Evolutionary conservation across 2,888 invertebrate genomes (phyloP).

Genomic region (Drosophila melanosoma): DNA sequence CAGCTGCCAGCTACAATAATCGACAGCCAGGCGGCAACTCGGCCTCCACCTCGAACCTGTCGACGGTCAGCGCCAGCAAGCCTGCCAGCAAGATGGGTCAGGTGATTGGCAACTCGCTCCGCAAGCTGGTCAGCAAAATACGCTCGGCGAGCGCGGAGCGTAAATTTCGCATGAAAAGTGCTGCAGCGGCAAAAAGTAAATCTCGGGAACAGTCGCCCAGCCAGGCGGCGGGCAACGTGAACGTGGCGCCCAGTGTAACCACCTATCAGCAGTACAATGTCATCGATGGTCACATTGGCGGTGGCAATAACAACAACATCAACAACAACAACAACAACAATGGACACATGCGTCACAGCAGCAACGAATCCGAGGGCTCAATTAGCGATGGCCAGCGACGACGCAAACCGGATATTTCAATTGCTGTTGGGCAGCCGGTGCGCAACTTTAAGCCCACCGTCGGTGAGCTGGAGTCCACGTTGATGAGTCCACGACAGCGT

Average conservation of each 20-base stretch:
- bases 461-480: constrained; percentile 67
- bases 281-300: constrained; percentile 85
- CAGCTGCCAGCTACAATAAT: constrained; percentile 58
- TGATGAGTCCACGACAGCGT: constrained; percentile 88
- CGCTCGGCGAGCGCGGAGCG: constrained; percentile 90
- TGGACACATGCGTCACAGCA: constrained; percentile 56
- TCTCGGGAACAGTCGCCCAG: constrained; percentile 86
- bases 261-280: constrained; percentile 85
- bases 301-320: constrained; percentile 37
- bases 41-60: constrained; percentile 74
- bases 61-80: constrained; percentile 66
- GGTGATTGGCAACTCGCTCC: constrained; percentile 91
- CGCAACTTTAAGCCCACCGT: constrained; percentile 48
- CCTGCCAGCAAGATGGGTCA: constrained; percentile 86
- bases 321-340: constrained; percentile 26
- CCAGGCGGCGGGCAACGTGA: constrained; percentile 18
- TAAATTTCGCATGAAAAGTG: constrained; percentile 87
- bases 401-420: background rate
- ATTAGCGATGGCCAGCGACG: constrained; percentile 52
- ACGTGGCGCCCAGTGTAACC: constrained; percentile 51
- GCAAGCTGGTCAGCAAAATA: constrained; percentile 93
- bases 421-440: constrained; percentile 6
- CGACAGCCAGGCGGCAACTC: constrained; percentile 63
- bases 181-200: constrained; percentile 81
- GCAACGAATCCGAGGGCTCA: constrained; percentile 67